These are phyloP conservation scores for Scatophagus argus DNA, from an alignment of 2,113 vertebrate species.

Conservation along the genomic window DNA sequence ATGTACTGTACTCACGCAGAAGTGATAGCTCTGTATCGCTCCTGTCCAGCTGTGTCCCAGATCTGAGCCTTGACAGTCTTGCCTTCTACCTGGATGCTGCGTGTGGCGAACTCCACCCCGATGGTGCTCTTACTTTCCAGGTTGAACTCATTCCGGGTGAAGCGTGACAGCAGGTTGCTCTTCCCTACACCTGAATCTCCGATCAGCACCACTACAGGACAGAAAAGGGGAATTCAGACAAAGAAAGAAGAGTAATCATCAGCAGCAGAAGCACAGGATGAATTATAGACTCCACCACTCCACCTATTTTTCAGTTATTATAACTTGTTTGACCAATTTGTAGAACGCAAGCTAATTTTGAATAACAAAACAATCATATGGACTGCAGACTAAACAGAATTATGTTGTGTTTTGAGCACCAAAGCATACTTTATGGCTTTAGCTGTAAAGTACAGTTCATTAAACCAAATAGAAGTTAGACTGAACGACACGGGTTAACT, in stretches of 20 bases:
- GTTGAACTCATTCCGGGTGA: constrained; percentile 92
- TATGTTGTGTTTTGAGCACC: background rate
- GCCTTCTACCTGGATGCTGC: constrained; percentile 90
- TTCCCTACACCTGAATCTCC: constrained; percentile 91
- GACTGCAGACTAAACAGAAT: background rate
- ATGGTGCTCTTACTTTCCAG: constrained; percentile 92
- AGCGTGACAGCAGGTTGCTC: constrained; percentile 90
- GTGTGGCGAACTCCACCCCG: constrained; percentile 90
- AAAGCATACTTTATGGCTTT: background rate
- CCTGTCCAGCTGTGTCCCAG: constrained; percentile 91
- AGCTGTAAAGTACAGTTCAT: constrained; percentile 1
- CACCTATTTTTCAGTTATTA: background rate
- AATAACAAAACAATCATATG: background rate
- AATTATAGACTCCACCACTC: background rate
- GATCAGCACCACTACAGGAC: constrained; percentile 87
- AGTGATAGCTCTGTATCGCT: constrained; percentile 90
- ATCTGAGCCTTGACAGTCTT: constrained; percentile 91
- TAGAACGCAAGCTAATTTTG: background rate
- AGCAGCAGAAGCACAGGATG: background rate
- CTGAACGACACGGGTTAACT: background rate
- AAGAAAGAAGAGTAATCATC: background rate
- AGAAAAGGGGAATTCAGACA: background rate
- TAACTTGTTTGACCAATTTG: background rate
- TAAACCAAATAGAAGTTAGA: constrained; percentile 1
- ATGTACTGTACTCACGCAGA: constrained; percentile 85